Base-by-base conservation (phyloP, 2,888 invertebrate genomes). In the Resseliella maxima region DNA sequence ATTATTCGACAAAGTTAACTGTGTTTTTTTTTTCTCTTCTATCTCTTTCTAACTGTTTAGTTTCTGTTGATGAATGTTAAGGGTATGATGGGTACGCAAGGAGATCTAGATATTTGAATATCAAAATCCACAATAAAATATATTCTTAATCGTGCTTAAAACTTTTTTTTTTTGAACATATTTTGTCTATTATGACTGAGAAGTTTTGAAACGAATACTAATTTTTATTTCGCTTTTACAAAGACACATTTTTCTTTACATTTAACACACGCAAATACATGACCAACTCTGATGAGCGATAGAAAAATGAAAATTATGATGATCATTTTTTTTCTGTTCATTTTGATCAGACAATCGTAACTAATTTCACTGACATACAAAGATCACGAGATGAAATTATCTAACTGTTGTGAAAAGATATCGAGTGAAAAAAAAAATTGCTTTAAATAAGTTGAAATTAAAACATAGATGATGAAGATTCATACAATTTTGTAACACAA, bases 401-500 rank as follows among this genome's bases (percentile, higher is more conserved):
- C 31, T 59, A 59, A 59, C 59, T n/a, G 72, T 10, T 24, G 72
- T 31, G 3, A 72, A 72, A 31, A 72, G 31, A 72, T 8, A 72
- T 31, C 15, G 15, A 72, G 0, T 15, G 31, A 59, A n/a, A 59
- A 41, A 41, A 8, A 24, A 59, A 59, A 24, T n/a, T 24, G 72
- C 72, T 72, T 72, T 12, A 72, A 72, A 27, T 31, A 15, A 72
- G 72, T 5, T n/a, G n/a, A 72, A 72, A 72, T 72, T 5, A 31
- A 72, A 72, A 72, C 18, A 35, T 72, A 18, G 41, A 72, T 3
- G 31, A 31, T 35, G 72, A 72, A 72, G 72, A 72, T 72, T 72
- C 72, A 31, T 35, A 72, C 15, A 72, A 31, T 72, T 72, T 72
- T 31, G 72, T 72, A 72, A 72, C 35, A 72, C 72, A 59, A 8